These are phyloP conservation scores for Philonicus albiceps DNA, from an alignment of 2,888 invertebrate genomes.

Conservation along the genomic window DNA sequence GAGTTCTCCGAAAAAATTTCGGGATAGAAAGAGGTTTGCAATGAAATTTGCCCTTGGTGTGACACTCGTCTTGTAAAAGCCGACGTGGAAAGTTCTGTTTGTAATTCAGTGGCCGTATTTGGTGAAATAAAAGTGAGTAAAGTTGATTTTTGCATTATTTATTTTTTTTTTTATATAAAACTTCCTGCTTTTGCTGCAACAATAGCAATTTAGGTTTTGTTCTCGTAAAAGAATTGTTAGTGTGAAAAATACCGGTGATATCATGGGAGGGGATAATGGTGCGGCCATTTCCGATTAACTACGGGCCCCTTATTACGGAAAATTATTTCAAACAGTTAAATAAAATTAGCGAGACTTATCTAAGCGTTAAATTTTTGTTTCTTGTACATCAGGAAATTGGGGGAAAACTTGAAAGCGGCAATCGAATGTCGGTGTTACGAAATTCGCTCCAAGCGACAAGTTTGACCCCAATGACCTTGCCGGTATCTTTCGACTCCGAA, in stretches of 20 bases:
- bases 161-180: background rate
- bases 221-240: background rate
- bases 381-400: background rate
- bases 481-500: background rate
- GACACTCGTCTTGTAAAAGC: conserved; percentile 47
- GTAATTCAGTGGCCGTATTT: background rate
- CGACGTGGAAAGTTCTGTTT: conserved; percentile 43
- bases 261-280: background rate
- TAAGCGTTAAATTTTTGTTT: background rate
- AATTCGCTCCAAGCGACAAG: background rate
- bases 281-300: background rate
- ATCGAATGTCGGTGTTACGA: background rate
- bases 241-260: background rate
- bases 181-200: background rate
- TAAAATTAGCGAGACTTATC: background rate
- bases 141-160: background rate
- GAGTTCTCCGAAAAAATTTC: background rate
- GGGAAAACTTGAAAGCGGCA: background rate
- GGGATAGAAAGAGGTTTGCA: background rate
- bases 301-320: background rate
- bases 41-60: conserved; percentile 47
- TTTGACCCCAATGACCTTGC: background rate
- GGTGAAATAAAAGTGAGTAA: conserved; percentile 4
- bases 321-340: background rate
- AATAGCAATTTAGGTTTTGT: background rate